Evolutionary conservation across 2,888 invertebrate species (phyloP).

Genomic region (Acronicta leporina): DNA sequence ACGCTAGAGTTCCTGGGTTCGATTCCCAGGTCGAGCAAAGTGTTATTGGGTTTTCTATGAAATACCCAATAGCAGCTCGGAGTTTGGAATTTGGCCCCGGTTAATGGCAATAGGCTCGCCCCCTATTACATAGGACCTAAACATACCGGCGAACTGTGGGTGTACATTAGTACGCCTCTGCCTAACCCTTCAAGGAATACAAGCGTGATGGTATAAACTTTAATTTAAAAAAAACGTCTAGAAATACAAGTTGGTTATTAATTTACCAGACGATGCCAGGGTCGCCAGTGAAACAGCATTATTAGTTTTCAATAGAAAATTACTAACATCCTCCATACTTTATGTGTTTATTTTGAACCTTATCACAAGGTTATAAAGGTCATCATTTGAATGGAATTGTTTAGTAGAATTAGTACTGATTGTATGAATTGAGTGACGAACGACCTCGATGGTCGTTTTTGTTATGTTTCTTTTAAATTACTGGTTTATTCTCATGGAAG

Average conservation of each 20-base stretch:
- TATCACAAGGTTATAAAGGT: background rate
- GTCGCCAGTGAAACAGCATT: conserved; percentile 33
- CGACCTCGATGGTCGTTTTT: conserved; percentile 27
- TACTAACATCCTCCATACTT: conserved; percentile 32
- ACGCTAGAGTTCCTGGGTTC: no score
- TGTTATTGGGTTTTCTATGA: no score
- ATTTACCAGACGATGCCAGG: conserved; percentile 17
- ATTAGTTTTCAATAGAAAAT: conserved; percentile 40
- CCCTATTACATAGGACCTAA: no score
- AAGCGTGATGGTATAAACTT: no score
- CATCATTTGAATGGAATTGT: background rate
- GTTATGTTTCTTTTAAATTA: background rate
- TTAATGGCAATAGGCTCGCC: no score
- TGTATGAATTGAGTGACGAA: conserved; percentile 4
- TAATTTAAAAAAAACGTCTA: background rate
- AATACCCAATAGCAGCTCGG: no score
- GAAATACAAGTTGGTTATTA: conserved; percentile 6
- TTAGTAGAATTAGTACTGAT: background rate
- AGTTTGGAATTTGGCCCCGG: no score
- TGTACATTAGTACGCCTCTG: no score
- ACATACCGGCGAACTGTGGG: no score
- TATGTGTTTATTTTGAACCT: conserved; percentile 17
- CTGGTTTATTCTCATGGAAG: background rate
- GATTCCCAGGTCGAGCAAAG: no score
- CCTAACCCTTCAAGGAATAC: no score